A percentile compares a stretch with the other conserved stretches of the same genome.
phyloP scores from a whole-genome alignment of 2,113 vertebrate genomes.

The Tenrec ecaudatus region DNA sequence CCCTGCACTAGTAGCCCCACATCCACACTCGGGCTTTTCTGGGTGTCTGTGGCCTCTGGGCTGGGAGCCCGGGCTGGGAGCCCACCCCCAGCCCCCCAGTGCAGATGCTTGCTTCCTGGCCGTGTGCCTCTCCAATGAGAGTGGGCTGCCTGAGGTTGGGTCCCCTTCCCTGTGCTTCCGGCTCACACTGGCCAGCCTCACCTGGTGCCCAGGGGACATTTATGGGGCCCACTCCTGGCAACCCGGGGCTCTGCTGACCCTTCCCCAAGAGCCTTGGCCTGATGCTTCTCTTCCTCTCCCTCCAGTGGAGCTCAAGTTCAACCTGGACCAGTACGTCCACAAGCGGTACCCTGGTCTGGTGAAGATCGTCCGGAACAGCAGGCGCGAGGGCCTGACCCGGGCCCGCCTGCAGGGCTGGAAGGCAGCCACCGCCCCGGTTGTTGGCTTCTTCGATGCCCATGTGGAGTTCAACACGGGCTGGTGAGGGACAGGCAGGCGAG shows the following conservation, averaged over 20 bases:
- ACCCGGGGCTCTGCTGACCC: too few species aligned
- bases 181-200: neutral
- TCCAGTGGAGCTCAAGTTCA: conserved; percentile 96
- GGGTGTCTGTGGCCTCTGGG: neutral
- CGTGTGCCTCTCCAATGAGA: neutral
- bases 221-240: too few species aligned
- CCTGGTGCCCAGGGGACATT: neutral
- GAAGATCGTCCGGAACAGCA: conserved; percentile 96
- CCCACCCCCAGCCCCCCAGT: neutral
- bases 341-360: conserved; percentile 97
- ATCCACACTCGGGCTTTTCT: neutral
- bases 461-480: conserved; percentile 98
- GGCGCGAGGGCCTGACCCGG: conserved; percentile 96
- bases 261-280: too few species aligned
- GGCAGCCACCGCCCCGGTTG: conserved; percentile 92
- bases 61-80: neutral
- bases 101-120: neutral
- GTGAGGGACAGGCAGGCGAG: conserved; percentile 85
- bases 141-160: neutral
- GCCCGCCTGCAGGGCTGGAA: conserved; percentile 98
- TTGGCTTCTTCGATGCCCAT: conserved; percentile 98
- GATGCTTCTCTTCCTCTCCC: neutral
- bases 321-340: conserved; percentile 96
- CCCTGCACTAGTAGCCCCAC: neutral
- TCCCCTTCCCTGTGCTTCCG: neutral